Conservation (phyloP, 2,113 vertebrate genomes). For the Xyrauchen texanus region DNA sequence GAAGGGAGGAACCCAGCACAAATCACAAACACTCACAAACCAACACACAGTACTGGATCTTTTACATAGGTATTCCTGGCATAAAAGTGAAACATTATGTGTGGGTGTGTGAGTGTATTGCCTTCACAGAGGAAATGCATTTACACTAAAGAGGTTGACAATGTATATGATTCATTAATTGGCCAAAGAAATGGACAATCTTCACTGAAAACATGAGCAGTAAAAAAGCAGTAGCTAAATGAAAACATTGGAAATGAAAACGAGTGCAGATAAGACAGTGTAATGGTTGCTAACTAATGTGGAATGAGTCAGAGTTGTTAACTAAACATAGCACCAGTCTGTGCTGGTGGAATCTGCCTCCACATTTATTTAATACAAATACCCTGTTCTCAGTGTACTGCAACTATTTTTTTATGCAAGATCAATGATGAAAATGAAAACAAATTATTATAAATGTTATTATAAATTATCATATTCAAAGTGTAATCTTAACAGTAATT, state of each 20-base stretch:
- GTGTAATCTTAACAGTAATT: no score
- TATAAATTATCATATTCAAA: no score
- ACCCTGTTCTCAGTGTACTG: neutral
- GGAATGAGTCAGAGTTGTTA: conserved; percentile 26
- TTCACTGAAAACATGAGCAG: neutral
- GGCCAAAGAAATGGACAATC: neutral
- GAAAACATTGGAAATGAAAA: neutral
- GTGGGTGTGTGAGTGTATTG: neutral
- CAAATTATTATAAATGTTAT: no score
- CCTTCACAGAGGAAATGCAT: neutral
- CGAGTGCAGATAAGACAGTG: conserved; percentile 6
- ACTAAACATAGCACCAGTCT: neutral
- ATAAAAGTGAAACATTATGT: neutral
- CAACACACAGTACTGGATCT: conserved; percentile 6
- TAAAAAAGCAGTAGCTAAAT: conserved; percentile 7
- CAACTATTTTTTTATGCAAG: neutral
- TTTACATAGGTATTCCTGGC: neutral
- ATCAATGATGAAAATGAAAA: neutral
- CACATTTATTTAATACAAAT: conserved; percentile 1
- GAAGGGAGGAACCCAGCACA: conserved; percentile 12
- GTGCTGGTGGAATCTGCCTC: neutral
- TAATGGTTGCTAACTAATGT: conserved; percentile 7
- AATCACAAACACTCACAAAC: conserved; percentile 9
- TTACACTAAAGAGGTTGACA: neutral
- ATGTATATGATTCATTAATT: no score